Percentiles rank a stretch among this genome's conserved stretches.
Conservation (phyloP, 2,888 invertebrate genomes). For the Drosophila merina region DNA sequence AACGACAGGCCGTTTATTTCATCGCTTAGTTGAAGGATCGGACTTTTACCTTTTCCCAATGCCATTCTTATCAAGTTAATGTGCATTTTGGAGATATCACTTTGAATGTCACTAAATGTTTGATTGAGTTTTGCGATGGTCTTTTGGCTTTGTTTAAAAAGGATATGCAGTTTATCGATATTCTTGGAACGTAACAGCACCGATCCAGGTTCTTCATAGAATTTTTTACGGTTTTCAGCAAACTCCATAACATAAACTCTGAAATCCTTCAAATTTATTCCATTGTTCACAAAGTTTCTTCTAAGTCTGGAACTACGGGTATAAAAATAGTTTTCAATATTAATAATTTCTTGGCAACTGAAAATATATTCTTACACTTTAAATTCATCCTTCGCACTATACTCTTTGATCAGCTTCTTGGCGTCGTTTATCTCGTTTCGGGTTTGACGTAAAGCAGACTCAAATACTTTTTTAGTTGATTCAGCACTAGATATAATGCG, state of each 20-base stretch:
- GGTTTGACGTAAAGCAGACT: constrained; percentile 35
- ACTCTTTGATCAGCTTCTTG: constrained; percentile 9
- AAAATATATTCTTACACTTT: constrained; percentile 43
- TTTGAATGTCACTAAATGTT: constrained; percentile 24
- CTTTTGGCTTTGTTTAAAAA: neutral
- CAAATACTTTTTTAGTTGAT: constrained; percentile 23
- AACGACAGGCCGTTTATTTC: constrained; percentile 40
- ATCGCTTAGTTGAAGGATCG: constrained; percentile 27
- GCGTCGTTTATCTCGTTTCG: constrained; percentile 17
- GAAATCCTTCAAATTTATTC: constrained; percentile 3
- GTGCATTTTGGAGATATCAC: constrained; percentile 36
- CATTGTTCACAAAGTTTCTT: constrained; percentile 1
- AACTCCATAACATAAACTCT: neutral
- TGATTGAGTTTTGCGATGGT: constrained; percentile 2
- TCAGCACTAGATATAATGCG: neutral
- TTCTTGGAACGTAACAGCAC: neutral
- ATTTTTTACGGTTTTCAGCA: neutral
- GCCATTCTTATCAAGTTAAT: constrained; percentile 39
- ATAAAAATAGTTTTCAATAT: neutral
- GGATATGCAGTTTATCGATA: constrained; percentile 42
- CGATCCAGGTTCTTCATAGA: neutral
- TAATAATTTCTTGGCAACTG: no score
- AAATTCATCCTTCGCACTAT: constrained; percentile 37
- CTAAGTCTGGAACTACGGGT: constrained; percentile 7
- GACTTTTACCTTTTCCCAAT: neutral